phyloP scores from a whole-genome alignment of 2,113 vertebrate genomes.

The Toxotes jaculatrix region DNA sequence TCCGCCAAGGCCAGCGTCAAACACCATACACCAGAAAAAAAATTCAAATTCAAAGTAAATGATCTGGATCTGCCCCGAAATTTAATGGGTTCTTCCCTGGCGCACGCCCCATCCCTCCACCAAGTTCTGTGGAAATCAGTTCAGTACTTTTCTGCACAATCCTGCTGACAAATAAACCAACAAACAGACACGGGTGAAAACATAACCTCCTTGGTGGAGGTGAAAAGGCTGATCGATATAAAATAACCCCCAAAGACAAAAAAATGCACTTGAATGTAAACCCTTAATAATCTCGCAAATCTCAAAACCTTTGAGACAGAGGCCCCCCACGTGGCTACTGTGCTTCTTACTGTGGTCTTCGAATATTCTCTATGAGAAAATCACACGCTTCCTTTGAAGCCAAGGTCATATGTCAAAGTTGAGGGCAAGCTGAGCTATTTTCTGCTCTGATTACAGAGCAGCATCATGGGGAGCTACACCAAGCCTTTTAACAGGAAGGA shows the following conservation, averaged over 20 bases:
- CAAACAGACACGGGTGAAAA: no score
- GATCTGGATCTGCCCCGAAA: no score
- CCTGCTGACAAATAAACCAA: no score
- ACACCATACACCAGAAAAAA: no score
- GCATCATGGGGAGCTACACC: conserved; percentile 40
- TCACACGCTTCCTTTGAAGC: conserved; percentile 37
- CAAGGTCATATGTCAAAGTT: conserved; percentile 57
- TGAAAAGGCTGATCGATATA: background rate
- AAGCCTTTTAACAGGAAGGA: conserved; percentile 44
- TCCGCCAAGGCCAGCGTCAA: no score
- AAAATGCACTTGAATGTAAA: background rate
- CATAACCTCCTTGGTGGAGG: no score
- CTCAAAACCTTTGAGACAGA: background rate
- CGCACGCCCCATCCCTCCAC: no score
- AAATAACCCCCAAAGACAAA: background rate
- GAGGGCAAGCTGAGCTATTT: conserved; percentile 49
- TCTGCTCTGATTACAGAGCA: conserved; percentile 72
- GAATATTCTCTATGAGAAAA: conserved; percentile 47
- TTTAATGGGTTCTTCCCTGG: no score
- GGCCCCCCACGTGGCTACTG: background rate
- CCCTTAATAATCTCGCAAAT: conserved; percentile 26
- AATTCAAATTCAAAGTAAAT: no score
- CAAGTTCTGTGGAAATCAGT: no score
- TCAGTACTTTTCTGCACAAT: no score
- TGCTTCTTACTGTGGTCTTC: conserved; percentile 2